Percentiles rank a stretch among this genome's conserved stretches.
phyloP scores from a whole-genome alignment of 2,797 vertebrate genomes.

The Gila robusta region DNA sequence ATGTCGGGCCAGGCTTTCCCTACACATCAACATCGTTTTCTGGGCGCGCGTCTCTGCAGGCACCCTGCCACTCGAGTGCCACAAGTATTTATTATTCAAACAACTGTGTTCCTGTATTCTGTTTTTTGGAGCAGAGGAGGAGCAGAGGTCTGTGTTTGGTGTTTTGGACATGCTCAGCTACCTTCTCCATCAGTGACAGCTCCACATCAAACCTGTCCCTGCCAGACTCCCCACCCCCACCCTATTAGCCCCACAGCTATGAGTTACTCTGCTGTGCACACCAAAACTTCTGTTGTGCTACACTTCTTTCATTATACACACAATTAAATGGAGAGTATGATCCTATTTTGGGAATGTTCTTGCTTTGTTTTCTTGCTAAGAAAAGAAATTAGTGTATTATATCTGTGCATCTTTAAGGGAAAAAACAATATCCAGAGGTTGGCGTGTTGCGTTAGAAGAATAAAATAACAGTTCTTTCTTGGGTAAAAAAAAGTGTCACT shows the following conservation, averaged over 20 bases:
- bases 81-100: conserved; percentile 88
- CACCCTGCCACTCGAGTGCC: conserved; percentile 66
- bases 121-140: conserved; percentile 76
- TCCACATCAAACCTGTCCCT: conserved; percentile 65
- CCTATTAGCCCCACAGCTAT: conserved; percentile 63
- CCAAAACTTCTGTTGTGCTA: conserved; percentile 60
- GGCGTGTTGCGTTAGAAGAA: conserved; percentile 36
- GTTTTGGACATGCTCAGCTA: conserved; percentile 76
- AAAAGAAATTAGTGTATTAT: conserved; percentile 2
- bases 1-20: conserved; percentile 57
- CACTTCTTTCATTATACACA: conserved; percentile 57
- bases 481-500: conserved; percentile 54
- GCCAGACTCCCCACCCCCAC: conserved; percentile 55
- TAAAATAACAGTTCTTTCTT: conserved; percentile 57
- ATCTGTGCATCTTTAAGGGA: not conserved
- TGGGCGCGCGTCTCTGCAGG: conserved; percentile 75
- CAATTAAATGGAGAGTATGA: conserved; percentile 58
- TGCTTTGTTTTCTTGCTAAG: conserved; percentile 38
- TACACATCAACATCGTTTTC: conserved; percentile 87
- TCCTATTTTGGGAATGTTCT: conserved; percentile 51
- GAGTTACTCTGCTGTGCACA: conserved; percentile 52
- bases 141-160: conserved; percentile 77
- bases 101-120: conserved; percentile 83
- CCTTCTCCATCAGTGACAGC: conserved; percentile 65
- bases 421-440: conserved; percentile 44